These are phyloP conservation scores for Drosophila paranaensis DNA, from an alignment of 2,888 invertebrate genomes.

Conservation along the genomic window DNA sequence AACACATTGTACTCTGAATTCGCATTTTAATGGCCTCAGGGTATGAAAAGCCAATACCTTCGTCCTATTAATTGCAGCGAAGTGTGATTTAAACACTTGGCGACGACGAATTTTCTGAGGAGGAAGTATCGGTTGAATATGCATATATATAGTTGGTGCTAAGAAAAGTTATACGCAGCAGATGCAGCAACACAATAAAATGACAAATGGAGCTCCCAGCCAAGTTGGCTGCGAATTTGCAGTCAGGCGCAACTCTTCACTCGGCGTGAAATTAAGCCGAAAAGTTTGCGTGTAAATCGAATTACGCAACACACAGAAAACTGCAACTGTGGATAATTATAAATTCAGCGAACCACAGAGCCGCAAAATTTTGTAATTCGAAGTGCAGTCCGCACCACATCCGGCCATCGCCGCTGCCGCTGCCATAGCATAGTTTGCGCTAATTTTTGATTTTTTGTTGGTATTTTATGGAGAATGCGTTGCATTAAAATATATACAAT, in stretches of 20 bases:
- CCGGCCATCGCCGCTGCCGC: constrained; percentile 25
- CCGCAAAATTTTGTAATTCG: constrained; percentile 58
- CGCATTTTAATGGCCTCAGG: too few relatives aligned
- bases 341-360: constrained; percentile 45
- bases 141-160: background rate
- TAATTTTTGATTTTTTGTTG: constrained; percentile 36
- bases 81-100: background rate
- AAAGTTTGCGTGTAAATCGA: constrained; percentile 37
- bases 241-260: constrained; percentile 6
- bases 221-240: constrained; percentile 1
- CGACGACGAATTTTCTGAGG: too few relatives aligned
- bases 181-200: background rate
- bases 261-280: constrained; percentile 13
- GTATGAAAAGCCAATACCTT: too few relatives aligned
- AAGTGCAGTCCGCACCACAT: constrained; percentile 53
- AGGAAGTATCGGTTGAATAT: background rate
- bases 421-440: constrained; percentile 37
- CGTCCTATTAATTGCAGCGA: too few relatives aligned
- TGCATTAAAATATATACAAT: constrained; percentile 38
- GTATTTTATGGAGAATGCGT: constrained; percentile 14
- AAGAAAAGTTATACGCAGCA: background rate
- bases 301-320: constrained; percentile 27
- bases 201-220: background rate
- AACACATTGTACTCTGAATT: too few relatives aligned
- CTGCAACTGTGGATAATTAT: constrained; percentile 50